phyloP scores from a whole-genome alignment of 2,797 vertebrate genomes.

The Microctenopoma stevenorrisi region DNA sequence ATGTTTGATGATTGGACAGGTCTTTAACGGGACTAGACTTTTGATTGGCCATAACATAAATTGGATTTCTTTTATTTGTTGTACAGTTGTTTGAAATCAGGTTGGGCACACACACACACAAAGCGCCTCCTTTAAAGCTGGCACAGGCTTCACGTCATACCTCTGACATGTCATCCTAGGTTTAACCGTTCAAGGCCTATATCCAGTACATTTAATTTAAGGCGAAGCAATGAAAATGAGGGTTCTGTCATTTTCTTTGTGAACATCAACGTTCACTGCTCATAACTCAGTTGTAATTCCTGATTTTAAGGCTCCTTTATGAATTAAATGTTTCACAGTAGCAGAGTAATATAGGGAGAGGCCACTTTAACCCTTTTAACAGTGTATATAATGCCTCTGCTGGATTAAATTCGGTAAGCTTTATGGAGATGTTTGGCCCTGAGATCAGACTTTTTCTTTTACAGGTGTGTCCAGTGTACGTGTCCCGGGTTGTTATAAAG shows the following conservation, averaged over 20 bases:
- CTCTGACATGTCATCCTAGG: too few species aligned
- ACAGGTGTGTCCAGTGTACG: constrained; percentile 28
- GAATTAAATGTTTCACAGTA: neutral
- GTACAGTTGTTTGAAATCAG: constrained; percentile 17
- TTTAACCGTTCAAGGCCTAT: too few species aligned
- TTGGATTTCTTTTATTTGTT: constrained; percentile 43
- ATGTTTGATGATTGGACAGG: constrained; percentile 41
- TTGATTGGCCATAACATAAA: constrained; percentile 58
- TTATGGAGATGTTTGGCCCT: constrained; percentile 24
- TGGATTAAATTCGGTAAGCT: constrained; percentile 43
- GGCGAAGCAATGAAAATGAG: too few species aligned
- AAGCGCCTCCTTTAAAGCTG: neutral
- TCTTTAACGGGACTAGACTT: constrained; percentile 57
- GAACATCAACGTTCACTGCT: too few species aligned
- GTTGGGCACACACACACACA: neutral
- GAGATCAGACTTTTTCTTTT: constrained; percentile 30
- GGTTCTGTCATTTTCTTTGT: too few species aligned
- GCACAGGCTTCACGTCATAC: too few species aligned
- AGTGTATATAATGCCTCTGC: constrained; percentile 8
- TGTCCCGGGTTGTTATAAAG: constrained; percentile 37
- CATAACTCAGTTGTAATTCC: too few species aligned
- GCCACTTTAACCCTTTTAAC: neutral
- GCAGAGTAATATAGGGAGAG: neutral
- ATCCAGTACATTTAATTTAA: too few species aligned
- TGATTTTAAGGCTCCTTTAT: too few species aligned